Percentiles rank a stretch among this genome's conserved stretches.
These are phyloP conservation scores for Temnothorax ravouxi DNA, from an alignment of 2,888 invertebrate species.

Conservation along the genomic window DNA sequence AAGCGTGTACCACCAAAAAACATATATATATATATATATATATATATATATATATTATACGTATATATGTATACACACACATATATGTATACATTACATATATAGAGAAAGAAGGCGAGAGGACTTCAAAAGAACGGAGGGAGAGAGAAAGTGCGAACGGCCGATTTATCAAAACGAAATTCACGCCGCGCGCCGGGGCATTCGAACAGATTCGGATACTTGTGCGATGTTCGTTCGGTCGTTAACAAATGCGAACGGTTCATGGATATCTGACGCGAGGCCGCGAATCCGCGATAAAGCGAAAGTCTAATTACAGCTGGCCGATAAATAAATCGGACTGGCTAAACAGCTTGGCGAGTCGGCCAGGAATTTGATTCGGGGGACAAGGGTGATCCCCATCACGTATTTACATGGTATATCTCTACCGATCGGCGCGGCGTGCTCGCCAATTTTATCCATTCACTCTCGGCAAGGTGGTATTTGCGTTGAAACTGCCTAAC, in stretches of 20 bases:
- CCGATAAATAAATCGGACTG: constrained; percentile 77
- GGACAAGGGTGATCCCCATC: constrained; percentile 63
- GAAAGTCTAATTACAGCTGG: constrained; percentile 77
- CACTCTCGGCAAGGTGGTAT: constrained; percentile 72
- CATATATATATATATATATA: not conserved
- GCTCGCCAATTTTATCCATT: constrained; percentile 75
- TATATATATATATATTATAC: not conserved
- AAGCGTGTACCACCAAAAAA: constrained; percentile 46
- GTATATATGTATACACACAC: not conserved
- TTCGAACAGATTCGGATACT: not conserved
- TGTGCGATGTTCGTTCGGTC: constrained; percentile 25
- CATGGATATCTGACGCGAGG: constrained; percentile 71
- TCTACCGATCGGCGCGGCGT: constrained; percentile 75
- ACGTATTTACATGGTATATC: constrained; percentile 75
- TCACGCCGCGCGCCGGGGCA: not conserved
- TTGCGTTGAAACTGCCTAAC: constrained; percentile 65
- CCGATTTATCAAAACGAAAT: constrained; percentile 18
- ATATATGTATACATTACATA: too few species aligned
- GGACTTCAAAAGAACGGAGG: not conserved
- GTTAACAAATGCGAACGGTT: constrained; percentile 65
- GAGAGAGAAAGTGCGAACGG: not conserved
- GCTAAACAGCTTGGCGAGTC: constrained; percentile 72
- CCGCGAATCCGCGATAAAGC: constrained; percentile 71
- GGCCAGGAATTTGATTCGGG: constrained; percentile 52
- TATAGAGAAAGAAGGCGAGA: not conserved